Evolutionary conservation across 2,888 invertebrate genomes (phyloP).

Genomic region (Phragmatobia fuliginosa): DNA sequence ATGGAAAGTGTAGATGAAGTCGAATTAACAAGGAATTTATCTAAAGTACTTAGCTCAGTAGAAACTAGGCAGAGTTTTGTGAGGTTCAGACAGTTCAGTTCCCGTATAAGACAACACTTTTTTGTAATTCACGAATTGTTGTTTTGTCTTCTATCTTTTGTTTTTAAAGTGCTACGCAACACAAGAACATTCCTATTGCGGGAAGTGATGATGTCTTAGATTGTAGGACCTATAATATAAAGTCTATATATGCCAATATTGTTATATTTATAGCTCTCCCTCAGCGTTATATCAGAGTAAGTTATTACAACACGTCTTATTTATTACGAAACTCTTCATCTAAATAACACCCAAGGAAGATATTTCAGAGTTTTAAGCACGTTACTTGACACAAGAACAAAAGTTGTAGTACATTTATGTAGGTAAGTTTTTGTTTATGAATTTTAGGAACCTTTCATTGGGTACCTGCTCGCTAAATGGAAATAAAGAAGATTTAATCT

Average conservation of each 20-base stretch:
- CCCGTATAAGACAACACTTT: no score
- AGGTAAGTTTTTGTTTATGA: neutral
- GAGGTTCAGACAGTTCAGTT: no score
- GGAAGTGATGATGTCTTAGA: no score
- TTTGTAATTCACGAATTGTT: no score
- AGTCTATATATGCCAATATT: neutral
- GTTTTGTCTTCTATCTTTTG: no score
- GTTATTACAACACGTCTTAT: conserved; percentile 3
- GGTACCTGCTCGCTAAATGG: neutral
- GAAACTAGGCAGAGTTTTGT: no score
- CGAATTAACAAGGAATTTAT: no score
- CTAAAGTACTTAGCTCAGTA: no score
- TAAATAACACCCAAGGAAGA: conserved; percentile 10
- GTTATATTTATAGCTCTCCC: neutral
- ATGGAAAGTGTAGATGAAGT: no score
- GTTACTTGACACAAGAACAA: conserved; percentile 4
- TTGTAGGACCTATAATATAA: neutral
- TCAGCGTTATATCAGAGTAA: neutral
- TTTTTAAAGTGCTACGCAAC: no score
- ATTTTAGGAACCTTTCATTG: neutral
- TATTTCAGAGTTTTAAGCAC: conserved; percentile 9
- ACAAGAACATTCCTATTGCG: no score
- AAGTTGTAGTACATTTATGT: neutral
- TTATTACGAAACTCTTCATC: conserved; percentile 9
- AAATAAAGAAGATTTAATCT: neutral